A percentile compares a stretch with the other conserved stretches of the same genome.
Conservation (phyloP, 2,797 vertebrate species). For the Semotilus atromaculatus region DNA sequence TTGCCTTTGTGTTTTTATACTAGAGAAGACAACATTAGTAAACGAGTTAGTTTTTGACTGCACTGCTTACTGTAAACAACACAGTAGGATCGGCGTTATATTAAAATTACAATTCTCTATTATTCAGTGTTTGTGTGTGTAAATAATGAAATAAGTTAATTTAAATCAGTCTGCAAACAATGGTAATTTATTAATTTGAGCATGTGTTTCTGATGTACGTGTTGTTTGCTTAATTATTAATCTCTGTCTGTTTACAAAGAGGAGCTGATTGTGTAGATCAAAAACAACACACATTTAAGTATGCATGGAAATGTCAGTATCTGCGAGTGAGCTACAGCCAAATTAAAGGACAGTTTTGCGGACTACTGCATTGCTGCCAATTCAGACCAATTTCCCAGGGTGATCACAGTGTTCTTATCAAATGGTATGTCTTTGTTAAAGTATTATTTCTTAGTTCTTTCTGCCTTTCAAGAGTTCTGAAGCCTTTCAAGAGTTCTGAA, state of each 20-base stretch:
- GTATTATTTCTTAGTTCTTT: too few species aligned
- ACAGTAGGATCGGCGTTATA: too few species aligned
- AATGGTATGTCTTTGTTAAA: neutral
- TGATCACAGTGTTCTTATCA: neutral
- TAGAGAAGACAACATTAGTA: neutral
- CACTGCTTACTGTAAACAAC: neutral
- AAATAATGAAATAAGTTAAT: neutral
- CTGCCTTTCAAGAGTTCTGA: too few species aligned
- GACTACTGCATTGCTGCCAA: neutral
- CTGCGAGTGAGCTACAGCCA: neutral
- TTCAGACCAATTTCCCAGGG: neutral
- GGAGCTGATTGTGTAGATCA: neutral
- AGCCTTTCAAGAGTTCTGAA: too few species aligned
- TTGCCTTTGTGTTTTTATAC: neutral
- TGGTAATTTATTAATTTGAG: neutral
- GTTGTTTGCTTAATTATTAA: constrained; percentile 16
- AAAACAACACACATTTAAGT: neutral
- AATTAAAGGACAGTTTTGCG: neutral
- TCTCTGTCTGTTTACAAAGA: neutral
- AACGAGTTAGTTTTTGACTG: neutral
- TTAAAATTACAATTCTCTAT: neutral
- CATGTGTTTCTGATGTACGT: neutral
- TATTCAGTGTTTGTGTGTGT: neutral
- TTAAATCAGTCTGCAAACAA: neutral
- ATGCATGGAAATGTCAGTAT: neutral